Conservation (phyloP, 1,140 invertebrate genomes). For the Micrasema minimum region DNA sequence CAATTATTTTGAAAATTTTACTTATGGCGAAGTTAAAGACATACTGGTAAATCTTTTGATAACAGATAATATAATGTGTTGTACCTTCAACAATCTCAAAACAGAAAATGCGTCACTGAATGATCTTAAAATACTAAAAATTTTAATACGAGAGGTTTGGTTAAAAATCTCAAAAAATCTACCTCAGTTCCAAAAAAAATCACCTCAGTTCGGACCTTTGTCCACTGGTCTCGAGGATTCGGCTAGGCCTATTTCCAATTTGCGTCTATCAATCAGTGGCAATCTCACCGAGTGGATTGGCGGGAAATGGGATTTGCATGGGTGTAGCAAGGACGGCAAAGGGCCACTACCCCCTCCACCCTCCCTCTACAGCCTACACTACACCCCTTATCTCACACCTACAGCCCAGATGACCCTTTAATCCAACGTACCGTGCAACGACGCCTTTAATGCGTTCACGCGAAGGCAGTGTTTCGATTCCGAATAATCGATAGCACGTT, state of each 20-base stretch:
- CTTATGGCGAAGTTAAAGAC: no score
- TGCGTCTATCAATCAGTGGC: constrained; percentile 73
- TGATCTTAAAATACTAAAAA: no score
- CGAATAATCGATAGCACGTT: no score
- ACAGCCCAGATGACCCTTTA: not conserved
- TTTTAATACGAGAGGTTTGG: no score
- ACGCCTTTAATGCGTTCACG: constrained; percentile 8
- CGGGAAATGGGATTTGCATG: constrained; percentile 73
- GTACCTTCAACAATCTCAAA: no score
- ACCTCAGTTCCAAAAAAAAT: no score
- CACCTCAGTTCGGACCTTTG: not conserved
- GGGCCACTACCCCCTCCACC: constrained; percentile 42
- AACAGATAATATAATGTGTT: no score
- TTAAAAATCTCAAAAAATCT: no score
- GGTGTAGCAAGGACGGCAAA: constrained; percentile 54
- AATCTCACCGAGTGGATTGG: constrained; percentile 72
- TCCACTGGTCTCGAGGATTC: constrained; percentile 13
- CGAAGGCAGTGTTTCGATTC: not conserved
- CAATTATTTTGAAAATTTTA: no score
- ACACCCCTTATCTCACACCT: constrained; percentile 11
- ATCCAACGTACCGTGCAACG: not conserved
- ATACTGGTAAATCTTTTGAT: no score
- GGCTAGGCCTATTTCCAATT: constrained; percentile 68
- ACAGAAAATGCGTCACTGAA: no score
- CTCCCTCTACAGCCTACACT: not conserved